Percentiles rank a stretch among this genome's conserved stretches.
Conservation (phyloP, 2,888 invertebrate species). For the Cataglyphis altisquamis region DNA sequence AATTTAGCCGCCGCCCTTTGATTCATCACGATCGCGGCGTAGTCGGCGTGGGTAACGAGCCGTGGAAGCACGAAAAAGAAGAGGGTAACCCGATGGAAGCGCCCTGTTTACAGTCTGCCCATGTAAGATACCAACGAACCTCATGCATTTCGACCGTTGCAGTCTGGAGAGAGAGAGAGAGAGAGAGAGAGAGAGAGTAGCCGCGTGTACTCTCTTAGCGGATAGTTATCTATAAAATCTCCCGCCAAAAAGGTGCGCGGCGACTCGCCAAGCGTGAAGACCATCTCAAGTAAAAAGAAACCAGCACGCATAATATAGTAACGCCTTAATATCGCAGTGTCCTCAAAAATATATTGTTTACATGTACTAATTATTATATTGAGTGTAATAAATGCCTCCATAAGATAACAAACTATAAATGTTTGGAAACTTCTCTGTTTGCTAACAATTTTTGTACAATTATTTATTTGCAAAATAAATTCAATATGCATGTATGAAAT, state of each 20-base stretch:
- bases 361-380: not conserved
- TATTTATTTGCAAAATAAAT: not conserved
- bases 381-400: not conserved
- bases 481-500: not conserved
- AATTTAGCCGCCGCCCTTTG: conserved; percentile 63
- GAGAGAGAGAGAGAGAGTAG: conserved; percentile 26
- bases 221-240: conserved; percentile 75
- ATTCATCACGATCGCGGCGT: conserved; percentile 61
- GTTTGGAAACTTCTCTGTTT: not conserved
- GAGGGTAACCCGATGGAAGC: conserved; percentile 53
- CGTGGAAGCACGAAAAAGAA: conserved; percentile 60
- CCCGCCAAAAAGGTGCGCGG: conserved; percentile 73
- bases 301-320: not conserved
- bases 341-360: not conserved
- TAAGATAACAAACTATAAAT: not conserved
- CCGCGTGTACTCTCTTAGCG: conserved; percentile 34
- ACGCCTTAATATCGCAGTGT: not conserved
- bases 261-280: conserved; percentile 66
- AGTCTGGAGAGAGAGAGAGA: not conserved
- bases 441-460: no score
- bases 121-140: conserved; percentile 73
- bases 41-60: conserved; percentile 71
- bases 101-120: conserved; percentile 50
- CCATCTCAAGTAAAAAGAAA: conserved; percentile 19
- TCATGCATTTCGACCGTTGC: conserved; percentile 76